Conservation (phyloP, 2,888 invertebrate genomes). For the Imbricaverruca yamaguchii region DNA sequence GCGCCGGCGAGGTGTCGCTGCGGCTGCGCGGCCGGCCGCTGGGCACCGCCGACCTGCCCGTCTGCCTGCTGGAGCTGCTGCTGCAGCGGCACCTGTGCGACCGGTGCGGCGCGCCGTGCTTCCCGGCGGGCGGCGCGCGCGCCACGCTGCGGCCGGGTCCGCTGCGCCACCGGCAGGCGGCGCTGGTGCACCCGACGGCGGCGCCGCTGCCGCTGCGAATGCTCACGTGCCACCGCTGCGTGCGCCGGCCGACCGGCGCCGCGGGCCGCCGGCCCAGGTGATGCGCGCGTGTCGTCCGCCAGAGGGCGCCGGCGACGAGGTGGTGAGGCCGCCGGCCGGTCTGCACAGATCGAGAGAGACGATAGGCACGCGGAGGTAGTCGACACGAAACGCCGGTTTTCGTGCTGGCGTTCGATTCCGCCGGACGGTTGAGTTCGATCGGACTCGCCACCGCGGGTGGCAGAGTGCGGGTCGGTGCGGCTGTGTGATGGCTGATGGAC, state of each 20-base stretch:
- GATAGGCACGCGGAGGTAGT: too few relatives aligned
- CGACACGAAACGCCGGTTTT: too few relatives aligned
- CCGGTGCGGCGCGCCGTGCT: conserved; percentile 8
- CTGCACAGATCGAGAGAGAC: too few relatives aligned
- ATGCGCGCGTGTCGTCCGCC: too few relatives aligned
- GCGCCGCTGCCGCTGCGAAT: neutral
- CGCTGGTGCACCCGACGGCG: neutral
- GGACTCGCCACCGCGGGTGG: too few relatives aligned
- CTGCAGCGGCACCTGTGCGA: neutral
- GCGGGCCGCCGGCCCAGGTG: neutral
- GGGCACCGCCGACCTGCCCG: neutral
- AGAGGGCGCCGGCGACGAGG: too few relatives aligned
- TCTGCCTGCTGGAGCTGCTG: conserved; percentile 18
- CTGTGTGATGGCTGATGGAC: too few relatives aligned
- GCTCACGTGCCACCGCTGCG: neutral
- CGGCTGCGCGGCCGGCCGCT: neutral
- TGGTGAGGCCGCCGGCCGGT: too few relatives aligned
- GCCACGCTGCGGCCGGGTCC: neutral
- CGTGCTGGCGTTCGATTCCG: too few relatives aligned
- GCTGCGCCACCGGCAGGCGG: conserved; percentile 7
- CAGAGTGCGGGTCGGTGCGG: too few relatives aligned
- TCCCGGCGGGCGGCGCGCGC: neutral
- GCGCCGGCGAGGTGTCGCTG: neutral
- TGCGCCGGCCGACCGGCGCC: neutral
- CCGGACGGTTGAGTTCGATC: too few relatives aligned